phyloP scores from a whole-genome alignment of 2,113 vertebrate species.

The Catharus fuscescens region DNA sequence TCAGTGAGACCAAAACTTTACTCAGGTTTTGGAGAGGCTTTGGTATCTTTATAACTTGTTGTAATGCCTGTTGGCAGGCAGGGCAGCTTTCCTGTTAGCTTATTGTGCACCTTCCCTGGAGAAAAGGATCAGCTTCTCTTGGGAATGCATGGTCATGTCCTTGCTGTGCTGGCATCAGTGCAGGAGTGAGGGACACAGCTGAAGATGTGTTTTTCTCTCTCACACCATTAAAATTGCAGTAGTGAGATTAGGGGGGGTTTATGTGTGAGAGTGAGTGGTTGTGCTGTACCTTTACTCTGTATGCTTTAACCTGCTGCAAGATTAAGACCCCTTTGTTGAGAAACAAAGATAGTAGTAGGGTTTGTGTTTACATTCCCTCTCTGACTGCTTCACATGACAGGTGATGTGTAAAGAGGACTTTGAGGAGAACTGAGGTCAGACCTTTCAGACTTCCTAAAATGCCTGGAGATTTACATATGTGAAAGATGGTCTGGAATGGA shows the following conservation, averaged over 20 bases:
- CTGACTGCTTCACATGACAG: not conserved
- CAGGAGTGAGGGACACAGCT: not conserved
- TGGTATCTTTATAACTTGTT: not conserved
- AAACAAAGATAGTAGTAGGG: not conserved
- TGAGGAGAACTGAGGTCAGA: not conserved
- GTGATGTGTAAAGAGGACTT: not conserved
- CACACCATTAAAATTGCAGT: not conserved
- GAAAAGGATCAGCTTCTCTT: not conserved
- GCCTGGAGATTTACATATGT: not conserved
- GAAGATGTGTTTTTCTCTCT: not conserved
- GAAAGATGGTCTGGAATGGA: not conserved
- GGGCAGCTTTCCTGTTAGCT: not conserved
- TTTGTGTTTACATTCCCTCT: slow-evolving; percentile 30
- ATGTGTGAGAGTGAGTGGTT: not conserved
- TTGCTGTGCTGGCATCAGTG: not conserved
- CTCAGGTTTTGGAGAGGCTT: not conserved
- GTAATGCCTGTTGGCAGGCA: not conserved
- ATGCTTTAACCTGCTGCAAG: not conserved
- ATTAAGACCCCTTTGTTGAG: not conserved
- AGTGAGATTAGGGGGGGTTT: not conserved
- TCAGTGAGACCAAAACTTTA: not conserved
- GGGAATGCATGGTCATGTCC: not conserved
- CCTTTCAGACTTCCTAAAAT: not conserved
- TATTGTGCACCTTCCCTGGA: not conserved
- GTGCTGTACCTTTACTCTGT: not conserved